A percentile compares a stretch with the other conserved stretches of the same genome.
These are phyloP conservation scores for Aplidium turbinatum DNA, from an alignment of 23 tunicate genomes.

Conservation along the genomic window DNA sequence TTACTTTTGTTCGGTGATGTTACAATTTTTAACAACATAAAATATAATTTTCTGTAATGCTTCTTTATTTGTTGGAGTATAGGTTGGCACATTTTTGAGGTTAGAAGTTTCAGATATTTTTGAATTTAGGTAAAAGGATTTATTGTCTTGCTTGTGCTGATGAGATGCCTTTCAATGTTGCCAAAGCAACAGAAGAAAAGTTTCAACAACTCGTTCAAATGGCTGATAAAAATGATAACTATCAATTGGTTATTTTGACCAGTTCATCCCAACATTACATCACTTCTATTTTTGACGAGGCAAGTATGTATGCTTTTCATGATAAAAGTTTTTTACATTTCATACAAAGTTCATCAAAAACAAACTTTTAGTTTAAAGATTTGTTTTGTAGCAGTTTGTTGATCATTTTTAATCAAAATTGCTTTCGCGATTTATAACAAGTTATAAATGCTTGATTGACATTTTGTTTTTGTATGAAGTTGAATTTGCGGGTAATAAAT, in stretches of 20 bases:
- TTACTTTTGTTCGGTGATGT: not conserved
- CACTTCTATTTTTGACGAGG: conserved; percentile 70
- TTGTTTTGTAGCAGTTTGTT: not conserved
- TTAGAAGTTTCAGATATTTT: not conserved
- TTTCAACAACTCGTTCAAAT: conserved; percentile 43
- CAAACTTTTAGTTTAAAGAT: too few relatives aligned
- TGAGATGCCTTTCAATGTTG: conserved; percentile 48
- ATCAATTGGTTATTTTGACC: conserved; percentile 45
- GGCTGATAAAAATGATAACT: conserved; percentile 17
- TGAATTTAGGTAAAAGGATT: conserved; percentile 27
- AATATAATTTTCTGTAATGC: not conserved
- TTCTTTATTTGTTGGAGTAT: not conserved
- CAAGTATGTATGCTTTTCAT: not conserved
- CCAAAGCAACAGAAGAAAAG: conserved; percentile 51
- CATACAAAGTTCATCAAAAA: too few relatives aligned
- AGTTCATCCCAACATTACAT: conserved; percentile 62
- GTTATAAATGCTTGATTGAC: not conserved
- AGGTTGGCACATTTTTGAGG: not conserved
- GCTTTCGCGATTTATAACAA: not conserved
- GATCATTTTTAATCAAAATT: not conserved
- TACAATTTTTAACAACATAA: not conserved
- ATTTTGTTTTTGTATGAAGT: too few relatives aligned
- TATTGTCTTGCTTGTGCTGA: conserved; percentile 70
- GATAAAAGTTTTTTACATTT: too few relatives aligned
- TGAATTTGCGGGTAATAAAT: too few relatives aligned